phyloP scores from a whole-genome alignment of 2,888 invertebrate species.

The Bembecia ichneumoniformis region DNA sequence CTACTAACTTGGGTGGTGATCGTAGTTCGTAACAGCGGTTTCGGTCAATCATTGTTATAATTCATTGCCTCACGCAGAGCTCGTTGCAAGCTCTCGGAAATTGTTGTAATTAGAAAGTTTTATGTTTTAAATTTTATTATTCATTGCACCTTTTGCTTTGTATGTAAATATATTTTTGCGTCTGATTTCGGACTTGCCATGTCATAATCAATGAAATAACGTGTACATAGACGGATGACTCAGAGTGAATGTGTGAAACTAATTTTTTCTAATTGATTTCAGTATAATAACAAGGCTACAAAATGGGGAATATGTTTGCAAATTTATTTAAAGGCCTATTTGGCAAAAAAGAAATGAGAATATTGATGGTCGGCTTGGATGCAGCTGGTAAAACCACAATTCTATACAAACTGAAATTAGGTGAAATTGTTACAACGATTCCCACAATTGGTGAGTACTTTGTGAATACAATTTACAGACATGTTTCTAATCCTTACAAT shows the following conservation, averaged over 20 bases:
- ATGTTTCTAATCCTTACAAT: not conserved
- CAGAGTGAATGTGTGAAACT: constrained; percentile 41
- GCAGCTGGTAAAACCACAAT: constrained; percentile 99
- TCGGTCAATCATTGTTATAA: constrained; percentile 56
- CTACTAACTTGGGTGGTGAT: constrained; percentile 60
- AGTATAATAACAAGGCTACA: constrained; percentile 72
- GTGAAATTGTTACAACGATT: constrained; percentile 99
- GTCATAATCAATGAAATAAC: constrained; percentile 67
- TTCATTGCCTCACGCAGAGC: constrained; percentile 5
- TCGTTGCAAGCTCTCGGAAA: not conserved
- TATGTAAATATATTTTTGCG: constrained; percentile 4
- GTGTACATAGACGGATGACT: constrained; percentile 58
- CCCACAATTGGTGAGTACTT: constrained; percentile 94
- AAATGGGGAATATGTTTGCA: constrained; percentile 98
- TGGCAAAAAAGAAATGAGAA: constrained; percentile 99
- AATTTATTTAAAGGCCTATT: constrained; percentile 99
- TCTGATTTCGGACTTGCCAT: constrained; percentile 53
- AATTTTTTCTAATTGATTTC: constrained; percentile 38
- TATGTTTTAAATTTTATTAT: too few relatives aligned
- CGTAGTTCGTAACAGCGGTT: constrained; percentile 71
- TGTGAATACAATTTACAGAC: constrained; percentile 1
- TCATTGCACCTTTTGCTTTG: too few relatives aligned
- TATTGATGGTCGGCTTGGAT: constrained; percentile 99
- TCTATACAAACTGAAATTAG: constrained; percentile 99
- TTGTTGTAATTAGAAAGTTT: not conserved